These are phyloP conservation scores for Nansenia antarctica DNA, from an alignment of 2,113 vertebrate genomes.

Conservation along the genomic window DNA sequence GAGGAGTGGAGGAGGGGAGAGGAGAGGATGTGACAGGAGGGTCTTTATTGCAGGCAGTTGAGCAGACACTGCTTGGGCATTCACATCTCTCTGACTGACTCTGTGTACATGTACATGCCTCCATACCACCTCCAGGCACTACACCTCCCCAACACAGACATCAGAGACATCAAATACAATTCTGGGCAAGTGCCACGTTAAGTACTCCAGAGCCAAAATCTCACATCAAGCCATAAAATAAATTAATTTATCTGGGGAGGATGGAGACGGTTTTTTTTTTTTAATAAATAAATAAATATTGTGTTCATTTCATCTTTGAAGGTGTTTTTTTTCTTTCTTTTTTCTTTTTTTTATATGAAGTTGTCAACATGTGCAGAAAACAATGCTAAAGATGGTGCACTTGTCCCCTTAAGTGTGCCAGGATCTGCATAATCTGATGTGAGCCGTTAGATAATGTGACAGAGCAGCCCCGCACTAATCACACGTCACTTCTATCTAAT, in stretches of 20 bases:
- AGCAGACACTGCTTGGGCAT: slow-evolving; percentile 38
- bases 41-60: slow-evolving; percentile 43
- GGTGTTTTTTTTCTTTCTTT: too few relatives aligned
- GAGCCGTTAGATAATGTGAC: slow-evolving; percentile 54
- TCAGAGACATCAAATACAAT: not conserved
- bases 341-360: too few relatives aligned
- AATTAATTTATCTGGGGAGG: too few relatives aligned
- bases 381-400: slow-evolving; percentile 45
- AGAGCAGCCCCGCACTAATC: slow-evolving; percentile 25
- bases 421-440: slow-evolving; percentile 26
- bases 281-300: not conserved
- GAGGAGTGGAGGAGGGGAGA: slow-evolving; percentile 16
- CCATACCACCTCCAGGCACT: slow-evolving; percentile 43
- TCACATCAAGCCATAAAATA: not conserved
- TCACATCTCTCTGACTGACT: slow-evolving; percentile 46
- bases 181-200: not conserved
- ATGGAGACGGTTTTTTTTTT: not conserved
- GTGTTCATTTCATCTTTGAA: not conserved
- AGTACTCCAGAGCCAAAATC: not conserved
- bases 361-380: slow-evolving; percentile 45
- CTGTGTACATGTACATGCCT: slow-evolving; percentile 48
- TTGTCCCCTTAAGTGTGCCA: slow-evolving; percentile 48
- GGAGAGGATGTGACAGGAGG: slow-evolving; percentile 35
- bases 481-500: slow-evolving; percentile 41
- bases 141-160: not conserved